Evolutionary conservation across 2,888 invertebrate genomes (phyloP), one percentile per base, ranked within the genome.

Genomic region (Pilophorus perplexus): DNA sequence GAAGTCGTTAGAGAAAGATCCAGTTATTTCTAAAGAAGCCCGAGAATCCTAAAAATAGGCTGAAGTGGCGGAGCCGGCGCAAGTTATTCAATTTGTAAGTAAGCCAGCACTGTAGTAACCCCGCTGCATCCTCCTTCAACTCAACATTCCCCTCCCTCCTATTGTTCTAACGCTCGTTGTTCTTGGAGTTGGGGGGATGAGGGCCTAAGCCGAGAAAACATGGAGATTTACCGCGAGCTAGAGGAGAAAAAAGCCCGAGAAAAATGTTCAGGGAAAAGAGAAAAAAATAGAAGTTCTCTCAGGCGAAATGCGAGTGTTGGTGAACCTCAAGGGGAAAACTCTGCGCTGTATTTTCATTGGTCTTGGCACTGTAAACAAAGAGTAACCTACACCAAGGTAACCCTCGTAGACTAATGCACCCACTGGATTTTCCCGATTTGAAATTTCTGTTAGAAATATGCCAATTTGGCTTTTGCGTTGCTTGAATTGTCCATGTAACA

Each of bases 1-100:
- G n/a, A n/a, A n/a, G n/a, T n/a, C n/a, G n/a, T n/a, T n/a, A 23
- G 46, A 1, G 14, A 42, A 46, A 2, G 46, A 46, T 46, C 22
- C 23, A 14, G 23, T 20, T 23, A 46, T 46, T 22, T 46, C 23
- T n/a, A 46, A 46, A n/a, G n/a, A n/a, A n/a, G 25, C 22, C 22
- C 10, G 12, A 25, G 46, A 3, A 4, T 14, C 25, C 46, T 46
- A 46, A 46, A 46, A 46, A 46, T 46, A 46, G 46, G 22, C 23
- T 22, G 23, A 2, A 22, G n/a, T 22, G n/a, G 14, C 46, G 1
- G 20, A 42, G 46, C 25, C 46, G 38, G 14, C 38, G 46, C 46
- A 25, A 46, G 46, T 46, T 46, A 46, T 46, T 46, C 46, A 46
- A 46, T 46, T 46, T 46, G 46, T 46, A 46, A 46, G 46, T 46